A percentile compares a stretch with the other conserved stretches of the same genome.
These are phyloP conservation scores for Halichondria panicea DNA, from an alignment of 37 sponge, comb jelly and placozoan genomes.

Conservation along the genomic window DNA sequence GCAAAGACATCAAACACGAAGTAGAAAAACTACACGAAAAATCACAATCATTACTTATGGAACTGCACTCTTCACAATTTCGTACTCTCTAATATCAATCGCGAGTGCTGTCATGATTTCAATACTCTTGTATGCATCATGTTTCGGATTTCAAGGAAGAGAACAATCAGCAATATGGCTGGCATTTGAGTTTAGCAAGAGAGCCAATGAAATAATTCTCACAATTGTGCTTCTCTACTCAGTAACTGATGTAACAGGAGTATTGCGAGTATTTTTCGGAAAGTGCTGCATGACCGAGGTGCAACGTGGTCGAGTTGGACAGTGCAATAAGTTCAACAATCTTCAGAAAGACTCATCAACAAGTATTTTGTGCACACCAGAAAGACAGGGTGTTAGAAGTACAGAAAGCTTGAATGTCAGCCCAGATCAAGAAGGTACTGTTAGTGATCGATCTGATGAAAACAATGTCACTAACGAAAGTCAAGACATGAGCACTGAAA, in stretches of 20 bases:
- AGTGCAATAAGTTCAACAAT: too few relatives aligned
- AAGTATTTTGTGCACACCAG: too few relatives aligned
- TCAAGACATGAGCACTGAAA: too few relatives aligned
- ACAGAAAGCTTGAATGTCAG: too few relatives aligned
- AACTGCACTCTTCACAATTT: slow-evolving; percentile 18
- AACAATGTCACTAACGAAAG: too few relatives aligned
- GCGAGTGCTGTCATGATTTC: not conserved
- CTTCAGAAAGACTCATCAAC: too few relatives aligned
- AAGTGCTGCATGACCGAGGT: too few relatives aligned
- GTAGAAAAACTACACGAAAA: slow-evolving; percentile 13
- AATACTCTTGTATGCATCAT: slow-evolving; percentile 9
- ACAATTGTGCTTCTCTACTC: slow-evolving; percentile 32
- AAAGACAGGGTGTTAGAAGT: too few relatives aligned
- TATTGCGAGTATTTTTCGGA: too few relatives aligned
- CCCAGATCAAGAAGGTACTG: too few relatives aligned
- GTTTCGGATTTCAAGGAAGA: not conserved
- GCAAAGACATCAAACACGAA: slow-evolving; percentile 4
- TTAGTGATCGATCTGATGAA: too few relatives aligned
- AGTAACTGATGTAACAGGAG: slow-evolving; percentile 4
- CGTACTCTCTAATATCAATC: slow-evolving; percentile 30
- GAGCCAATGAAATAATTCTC: slow-evolving; percentile 3
- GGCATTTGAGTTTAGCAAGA: not conserved
- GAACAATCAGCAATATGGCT: slow-evolving; percentile 6
- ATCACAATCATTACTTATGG: slow-evolving; percentile 44
- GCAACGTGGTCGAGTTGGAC: too few relatives aligned